Evolutionary conservation across 2,888 invertebrate species (phyloP).

Genomic region (Stenoptilia bipunctidactyla): DNA sequence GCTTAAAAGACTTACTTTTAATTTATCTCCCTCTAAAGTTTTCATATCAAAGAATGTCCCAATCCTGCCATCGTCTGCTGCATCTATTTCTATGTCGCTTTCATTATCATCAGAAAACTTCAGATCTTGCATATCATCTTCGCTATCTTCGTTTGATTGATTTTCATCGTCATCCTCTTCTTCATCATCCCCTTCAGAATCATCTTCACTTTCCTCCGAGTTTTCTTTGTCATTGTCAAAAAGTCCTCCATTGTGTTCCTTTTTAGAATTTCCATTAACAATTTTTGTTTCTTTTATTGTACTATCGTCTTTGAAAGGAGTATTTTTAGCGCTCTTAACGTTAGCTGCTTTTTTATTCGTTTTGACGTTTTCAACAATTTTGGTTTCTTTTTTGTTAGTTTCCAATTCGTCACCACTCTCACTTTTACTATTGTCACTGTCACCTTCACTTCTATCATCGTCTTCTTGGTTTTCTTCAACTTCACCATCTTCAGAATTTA

Average conservation of each 20-base stretch:
- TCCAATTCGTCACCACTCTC: slow-evolving; percentile 1
- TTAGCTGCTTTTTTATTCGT: not conserved
- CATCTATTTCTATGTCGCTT: slow-evolving; percentile 26
- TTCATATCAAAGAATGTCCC: slow-evolving; percentile 41
- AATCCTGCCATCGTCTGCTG: slow-evolving; percentile 30
- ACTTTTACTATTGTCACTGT: slow-evolving; percentile 1
- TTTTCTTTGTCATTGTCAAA: slow-evolving; percentile 13
- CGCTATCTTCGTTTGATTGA: not conserved
- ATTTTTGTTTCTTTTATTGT: slow-evolving; percentile 2
- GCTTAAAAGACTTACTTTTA: too few species aligned
- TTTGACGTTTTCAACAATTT: not conserved
- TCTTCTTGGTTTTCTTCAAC: slow-evolving; percentile 10
- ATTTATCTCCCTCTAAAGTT: slow-evolving; percentile 40
- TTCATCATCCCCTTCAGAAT: slow-evolving; percentile 18
- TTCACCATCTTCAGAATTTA: slow-evolving; percentile 1
- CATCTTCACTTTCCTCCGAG: slow-evolving; percentile 16
- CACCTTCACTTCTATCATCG: slow-evolving; percentile 1
- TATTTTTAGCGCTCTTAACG: not conserved
- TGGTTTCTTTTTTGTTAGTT: slow-evolving; percentile 8
- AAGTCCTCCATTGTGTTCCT: not conserved
- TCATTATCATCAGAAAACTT: slow-evolving; percentile 51
- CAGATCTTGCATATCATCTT: slow-evolving; percentile 52
- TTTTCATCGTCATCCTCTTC: slow-evolving; percentile 12
- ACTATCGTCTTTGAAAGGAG: slow-evolving; percentile 10
- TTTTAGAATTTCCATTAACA: slow-evolving; percentile 6